Evolutionary conservation across 2,888 invertebrate genomes (phyloP).

Genomic region (Leuctra nigra): DNA sequence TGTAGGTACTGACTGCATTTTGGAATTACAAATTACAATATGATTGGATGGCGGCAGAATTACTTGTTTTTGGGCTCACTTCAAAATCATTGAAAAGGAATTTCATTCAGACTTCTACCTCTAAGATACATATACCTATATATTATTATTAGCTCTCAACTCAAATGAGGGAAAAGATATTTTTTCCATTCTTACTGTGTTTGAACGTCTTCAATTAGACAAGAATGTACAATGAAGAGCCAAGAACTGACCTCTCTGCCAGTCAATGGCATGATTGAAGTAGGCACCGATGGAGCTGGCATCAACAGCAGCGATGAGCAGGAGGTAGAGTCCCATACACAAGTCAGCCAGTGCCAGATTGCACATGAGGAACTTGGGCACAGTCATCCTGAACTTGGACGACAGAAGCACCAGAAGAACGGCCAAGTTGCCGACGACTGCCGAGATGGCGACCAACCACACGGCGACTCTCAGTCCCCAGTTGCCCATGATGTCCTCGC

Average conservation of each 20-base stretch:
- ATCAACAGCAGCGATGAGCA: constrained; percentile 54
- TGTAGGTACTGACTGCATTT: too few species aligned
- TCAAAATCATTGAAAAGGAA: too few species aligned
- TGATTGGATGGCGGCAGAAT: too few species aligned
- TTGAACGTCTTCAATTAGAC: too few species aligned
- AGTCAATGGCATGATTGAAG: constrained; percentile 59
- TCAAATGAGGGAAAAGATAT: too few species aligned
- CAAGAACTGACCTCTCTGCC: constrained; percentile 50
- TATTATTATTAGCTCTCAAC: too few species aligned
- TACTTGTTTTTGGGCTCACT: too few species aligned
- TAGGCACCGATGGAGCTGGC: constrained; percentile 55
- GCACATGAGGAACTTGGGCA: constrained; percentile 56
- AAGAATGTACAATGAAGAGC: not conserved
- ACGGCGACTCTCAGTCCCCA: constrained; percentile 50
- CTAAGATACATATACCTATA: too few species aligned
- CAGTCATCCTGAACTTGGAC: constrained; percentile 45
- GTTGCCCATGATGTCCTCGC: constrained; percentile 58
- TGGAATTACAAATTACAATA: too few species aligned
- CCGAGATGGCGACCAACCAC: constrained; percentile 53
- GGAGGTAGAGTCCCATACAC: constrained; percentile 57
- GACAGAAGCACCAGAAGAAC: constrained; percentile 53
- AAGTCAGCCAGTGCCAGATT: constrained; percentile 62
- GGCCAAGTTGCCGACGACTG: constrained; percentile 57
- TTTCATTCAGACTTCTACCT: too few species aligned
- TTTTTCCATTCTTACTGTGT: too few species aligned